phyloP scores from a whole-genome alignment of 2,113 vertebrate species.

The Anseranas semipalmata region DNA sequence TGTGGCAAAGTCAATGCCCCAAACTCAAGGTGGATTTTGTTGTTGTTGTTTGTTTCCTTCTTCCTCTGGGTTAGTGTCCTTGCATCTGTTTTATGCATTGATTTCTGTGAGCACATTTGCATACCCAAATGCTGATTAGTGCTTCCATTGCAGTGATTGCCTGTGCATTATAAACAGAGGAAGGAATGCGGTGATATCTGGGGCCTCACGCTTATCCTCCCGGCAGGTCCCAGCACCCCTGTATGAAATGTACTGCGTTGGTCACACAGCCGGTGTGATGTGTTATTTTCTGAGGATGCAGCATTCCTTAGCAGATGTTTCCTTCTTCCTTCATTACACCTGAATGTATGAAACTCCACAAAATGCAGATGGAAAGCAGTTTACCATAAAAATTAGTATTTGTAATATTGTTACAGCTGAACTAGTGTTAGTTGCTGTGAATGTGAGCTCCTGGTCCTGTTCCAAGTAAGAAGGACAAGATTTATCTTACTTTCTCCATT shows the following conservation, averaged over 20 bases:
- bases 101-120: background rate
- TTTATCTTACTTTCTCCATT: background rate
- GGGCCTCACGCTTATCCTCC: background rate
- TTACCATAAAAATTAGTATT: background rate
- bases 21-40: background rate
- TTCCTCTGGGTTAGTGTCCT: background rate
- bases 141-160: background rate
- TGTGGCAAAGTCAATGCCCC: background rate
- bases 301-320: constrained; percentile 28
- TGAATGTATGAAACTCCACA: background rate
- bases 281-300: background rate
- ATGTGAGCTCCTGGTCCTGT: background rate
- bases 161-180: background rate
- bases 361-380: background rate
- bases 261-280: background rate
- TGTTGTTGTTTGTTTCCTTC: rapidly evolving
- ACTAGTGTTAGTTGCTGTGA: background rate
- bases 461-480: background rate
- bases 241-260: background rate
- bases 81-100: background rate
- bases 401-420: background rate
- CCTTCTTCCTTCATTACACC: constrained; percentile 34
- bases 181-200: background rate
- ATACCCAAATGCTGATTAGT: constrained; percentile 5
- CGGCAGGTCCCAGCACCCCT: background rate